A percentile compares a stretch with the other conserved stretches of the same genome.
Conservation (phyloP, 2,888 invertebrate species). For the Napeogenes sylphis region DNA sequence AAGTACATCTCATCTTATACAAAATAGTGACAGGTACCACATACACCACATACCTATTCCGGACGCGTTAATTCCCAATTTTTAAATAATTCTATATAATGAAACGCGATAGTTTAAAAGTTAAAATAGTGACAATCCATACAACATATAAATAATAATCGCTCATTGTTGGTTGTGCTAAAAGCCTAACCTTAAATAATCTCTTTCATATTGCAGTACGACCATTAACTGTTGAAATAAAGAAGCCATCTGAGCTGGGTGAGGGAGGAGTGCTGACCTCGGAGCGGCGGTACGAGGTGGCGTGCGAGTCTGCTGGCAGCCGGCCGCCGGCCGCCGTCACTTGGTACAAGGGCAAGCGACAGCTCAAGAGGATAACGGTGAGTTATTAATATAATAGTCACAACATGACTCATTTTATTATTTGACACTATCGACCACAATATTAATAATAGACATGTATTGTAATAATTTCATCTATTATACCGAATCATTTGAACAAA, state of each 20-base stretch:
- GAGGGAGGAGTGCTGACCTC: constrained; percentile 84
- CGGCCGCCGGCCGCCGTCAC: constrained; percentile 91
- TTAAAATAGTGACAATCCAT: no score
- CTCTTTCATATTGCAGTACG: constrained; percentile 78
- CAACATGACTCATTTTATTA: background rate
- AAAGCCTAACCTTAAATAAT: background rate
- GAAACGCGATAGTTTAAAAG: no score
- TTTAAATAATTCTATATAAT: no score
- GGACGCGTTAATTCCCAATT: no score
- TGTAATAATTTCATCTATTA: background rate
- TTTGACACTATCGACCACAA: no score
- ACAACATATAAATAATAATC: no score
- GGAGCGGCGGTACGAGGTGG: constrained; percentile 88
- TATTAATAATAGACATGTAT: background rate
- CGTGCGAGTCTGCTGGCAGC: constrained; percentile 90
- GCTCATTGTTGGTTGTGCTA: background rate
- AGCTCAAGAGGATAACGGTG: constrained; percentile 88
- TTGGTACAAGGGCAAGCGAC: constrained; percentile 93
- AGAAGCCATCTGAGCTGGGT: constrained; percentile 69
- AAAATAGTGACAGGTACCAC: background rate
- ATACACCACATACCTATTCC: background rate
- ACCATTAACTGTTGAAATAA: constrained; percentile 88
- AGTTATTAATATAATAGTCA: constrained; percentile 36
- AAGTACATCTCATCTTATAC: constrained; percentile 63
- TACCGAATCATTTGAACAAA: constrained; percentile 8